Evolutionary conservation across 2,888 invertebrate species (phyloP).

Genomic region (Drosophila sordidula): DNA sequence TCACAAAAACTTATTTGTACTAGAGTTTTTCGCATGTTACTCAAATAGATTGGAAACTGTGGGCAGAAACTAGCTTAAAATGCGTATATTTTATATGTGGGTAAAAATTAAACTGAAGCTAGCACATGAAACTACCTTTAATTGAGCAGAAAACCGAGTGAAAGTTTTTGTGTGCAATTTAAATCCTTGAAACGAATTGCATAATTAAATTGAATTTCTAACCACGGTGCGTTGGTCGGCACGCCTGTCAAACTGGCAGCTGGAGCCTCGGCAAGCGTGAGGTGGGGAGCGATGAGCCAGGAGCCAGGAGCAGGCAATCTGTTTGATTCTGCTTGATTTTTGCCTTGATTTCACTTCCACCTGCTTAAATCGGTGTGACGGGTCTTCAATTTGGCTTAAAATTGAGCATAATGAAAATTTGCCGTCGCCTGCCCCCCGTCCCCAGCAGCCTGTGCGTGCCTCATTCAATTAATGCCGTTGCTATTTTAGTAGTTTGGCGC

Average conservation of each 20-base stretch:
- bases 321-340: conserved; percentile 8
- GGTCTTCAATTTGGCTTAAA: conserved; percentile 48
- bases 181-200: conserved; percentile 10
- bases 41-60: conserved; percentile 10
- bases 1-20: conserved; percentile 4
- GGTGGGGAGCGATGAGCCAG: not conserved
- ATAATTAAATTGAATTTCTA: conserved; percentile 12
- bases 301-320: conserved; percentile 3
- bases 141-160: conserved; percentile 19
- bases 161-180: not conserved
- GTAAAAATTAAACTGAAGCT: not conserved
- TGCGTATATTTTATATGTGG: not conserved
- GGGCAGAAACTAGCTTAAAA: not conserved
- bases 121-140: conserved; percentile 2
- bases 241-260: not conserved
- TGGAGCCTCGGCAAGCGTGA: not conserved
- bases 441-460: conserved; percentile 18
- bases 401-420: conserved; percentile 53
- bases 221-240: conserved; percentile 18
- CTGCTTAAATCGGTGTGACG: conserved; percentile 17
- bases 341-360: conserved; percentile 37
- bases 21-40: not conserved
- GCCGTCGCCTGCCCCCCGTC: not conserved
- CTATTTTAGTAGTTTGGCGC: conserved; percentile 49
- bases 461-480: conserved; percentile 56